phyloP scores from a whole-genome alignment of 2,113 vertebrate genomes.

The Myrmecophaga tridactyla region DNA sequence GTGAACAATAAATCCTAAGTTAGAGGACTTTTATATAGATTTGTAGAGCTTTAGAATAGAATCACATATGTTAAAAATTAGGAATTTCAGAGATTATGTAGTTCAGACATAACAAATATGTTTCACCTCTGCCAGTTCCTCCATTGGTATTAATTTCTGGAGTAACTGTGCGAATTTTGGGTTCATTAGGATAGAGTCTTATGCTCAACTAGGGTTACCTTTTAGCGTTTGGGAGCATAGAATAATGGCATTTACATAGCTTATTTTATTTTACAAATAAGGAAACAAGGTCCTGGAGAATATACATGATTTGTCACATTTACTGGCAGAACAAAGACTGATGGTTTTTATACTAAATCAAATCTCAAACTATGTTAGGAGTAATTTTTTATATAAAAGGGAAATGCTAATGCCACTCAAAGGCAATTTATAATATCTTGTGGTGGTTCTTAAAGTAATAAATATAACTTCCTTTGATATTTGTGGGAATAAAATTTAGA shows the following conservation, averaged over 20 bases:
- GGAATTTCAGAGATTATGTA: neutral
- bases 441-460: slow-evolving; percentile 13
- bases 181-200: slow-evolving; percentile 3
- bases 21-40: slow-evolving; percentile 16
- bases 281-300: slow-evolving; percentile 16
- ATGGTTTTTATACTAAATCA: slow-evolving; percentile 50
- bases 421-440: slow-evolving; percentile 17
- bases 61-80: slow-evolving; percentile 38
- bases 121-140: neutral
- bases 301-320: slow-evolving; percentile 36
- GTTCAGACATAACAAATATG: slow-evolving; percentile 27
- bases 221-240: neutral
- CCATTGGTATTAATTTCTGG: slow-evolving; percentile 25
- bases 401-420: neutral
- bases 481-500: slow-evolving; percentile 45
- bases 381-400: slow-evolving; percentile 8
- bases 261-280: slow-evolving; percentile 41
- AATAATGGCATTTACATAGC: neutral
- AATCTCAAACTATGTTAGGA: slow-evolving; percentile 28
- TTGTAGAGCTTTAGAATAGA: slow-evolving; percentile 41
- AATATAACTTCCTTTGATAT: slow-evolving; percentile 44
- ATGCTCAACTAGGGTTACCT: slow-evolving; percentile 18
- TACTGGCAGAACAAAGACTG: neutral
- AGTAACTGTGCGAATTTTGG: neutral
- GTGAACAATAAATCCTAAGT: slow-evolving; percentile 41